Base-by-base conservation (phyloP, 2,113 vertebrate species). In the Rattus rattus region DNA sequence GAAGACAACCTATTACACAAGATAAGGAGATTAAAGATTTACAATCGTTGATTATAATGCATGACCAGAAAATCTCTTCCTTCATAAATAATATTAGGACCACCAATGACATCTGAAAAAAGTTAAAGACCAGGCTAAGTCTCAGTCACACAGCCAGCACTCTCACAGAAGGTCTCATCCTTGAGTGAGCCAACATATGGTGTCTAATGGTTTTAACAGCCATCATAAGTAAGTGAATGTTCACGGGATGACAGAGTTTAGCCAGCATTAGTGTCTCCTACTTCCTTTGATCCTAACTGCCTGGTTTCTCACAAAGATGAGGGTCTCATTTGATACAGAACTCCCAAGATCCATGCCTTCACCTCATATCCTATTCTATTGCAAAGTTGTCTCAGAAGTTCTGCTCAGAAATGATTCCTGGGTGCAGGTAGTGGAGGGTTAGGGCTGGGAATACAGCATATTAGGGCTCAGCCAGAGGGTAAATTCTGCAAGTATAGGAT, bases 281-380 rank as follows among this genome's bases (percentile, higher is more conserved):
- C 20, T 26, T 67, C 36, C n/a, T 2, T 5, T 7, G 39, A 0
- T 7, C 54, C 65, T 9, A 17, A 65, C 5, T 20, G 9, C 13
- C 83, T 0, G 7, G 2, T 3, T 28, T 39, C 24, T 49, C 73
- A n/a, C 16, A 0, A 6, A 7, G 24, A n/a, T 2, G 5, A 5
- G 10, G 10, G 7, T 59, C 22, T n/a, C 47, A 73, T 17, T 70
- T 33, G 11, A n/a, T 43, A 39, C 9, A 22, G 52, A 65, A 0
- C 0, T 36, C 16, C 3, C 33, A 28, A 16, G 36, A 36, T 72
- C 4, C 20, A 3, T 12, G 16, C 7, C 54, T n/a, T 43, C 20
- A 26, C 24, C 19, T 5, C 7, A 5, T 36, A 63, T 36, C 14
- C 13, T 19, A 61, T 24, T 80, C 20, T 4, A 8, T 0, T 2